Evolutionary conservation across 1,140 invertebrate species (phyloP).

Genomic region (Trachymyrmex septentrionalis): DNA sequence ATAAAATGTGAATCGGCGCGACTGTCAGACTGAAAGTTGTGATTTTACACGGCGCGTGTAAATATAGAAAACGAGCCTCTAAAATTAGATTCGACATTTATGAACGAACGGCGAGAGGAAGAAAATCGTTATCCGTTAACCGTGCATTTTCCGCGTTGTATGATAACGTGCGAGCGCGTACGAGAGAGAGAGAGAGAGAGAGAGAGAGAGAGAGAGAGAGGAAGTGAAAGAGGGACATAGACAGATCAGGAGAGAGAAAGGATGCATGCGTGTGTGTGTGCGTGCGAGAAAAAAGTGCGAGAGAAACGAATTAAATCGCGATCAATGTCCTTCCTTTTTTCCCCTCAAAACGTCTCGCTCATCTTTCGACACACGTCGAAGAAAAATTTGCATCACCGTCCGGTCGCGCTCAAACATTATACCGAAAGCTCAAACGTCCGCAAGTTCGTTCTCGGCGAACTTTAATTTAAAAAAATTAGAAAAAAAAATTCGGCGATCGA

Average conservation of each 20-base stretch:
- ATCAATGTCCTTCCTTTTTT: slow-evolving; percentile 30
- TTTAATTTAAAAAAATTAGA: not conserved
- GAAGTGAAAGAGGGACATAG: not conserved
- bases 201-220: not conserved
- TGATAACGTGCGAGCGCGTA: slow-evolving; percentile 13
- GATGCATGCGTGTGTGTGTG: slow-evolving; percentile 40
- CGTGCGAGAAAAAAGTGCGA: slow-evolving; percentile 45
- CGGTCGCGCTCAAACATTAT: slow-evolving; percentile 29
- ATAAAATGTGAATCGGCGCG: slow-evolving; percentile 59
- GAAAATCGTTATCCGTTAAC: slow-evolving; percentile 64
- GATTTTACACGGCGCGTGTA: slow-evolving; percentile 71
- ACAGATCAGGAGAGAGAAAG: slow-evolving; percentile 8
- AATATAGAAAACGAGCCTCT: slow-evolving; percentile 61
- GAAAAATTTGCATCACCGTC: slow-evolving; percentile 39
- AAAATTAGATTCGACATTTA: slow-evolving; percentile 59
- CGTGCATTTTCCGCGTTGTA: slow-evolving; percentile 60
- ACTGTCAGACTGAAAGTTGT: slow-evolving; percentile 78
- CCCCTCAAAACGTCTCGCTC: not conserved
- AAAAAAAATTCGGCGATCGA: not conserved
- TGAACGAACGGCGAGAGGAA: slow-evolving; percentile 27
- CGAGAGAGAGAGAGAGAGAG: slow-evolving; percentile 3
- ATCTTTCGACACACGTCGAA: slow-evolving; percentile 55
- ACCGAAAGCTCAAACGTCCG: slow-evolving; percentile 23
- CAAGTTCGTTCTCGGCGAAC: not conserved
- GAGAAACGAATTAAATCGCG: slow-evolving; percentile 39